phyloP scores from a whole-genome alignment of 2,888 invertebrate species.

The Deilephila porcellus region DNA sequence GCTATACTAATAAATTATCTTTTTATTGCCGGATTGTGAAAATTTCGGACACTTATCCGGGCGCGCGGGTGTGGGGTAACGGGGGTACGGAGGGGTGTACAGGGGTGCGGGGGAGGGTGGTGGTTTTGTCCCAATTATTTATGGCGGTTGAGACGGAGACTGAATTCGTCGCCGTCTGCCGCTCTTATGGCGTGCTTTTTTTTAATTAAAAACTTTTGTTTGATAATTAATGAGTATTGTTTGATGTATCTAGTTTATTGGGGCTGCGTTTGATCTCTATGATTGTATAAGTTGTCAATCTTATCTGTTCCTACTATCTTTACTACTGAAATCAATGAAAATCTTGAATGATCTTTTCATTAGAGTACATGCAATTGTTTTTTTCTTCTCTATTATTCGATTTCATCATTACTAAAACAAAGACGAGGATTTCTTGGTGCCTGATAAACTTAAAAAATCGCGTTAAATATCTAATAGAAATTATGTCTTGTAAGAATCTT shows the following conservation, averaged over 20 bases:
- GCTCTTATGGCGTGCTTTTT: constrained; percentile 78
- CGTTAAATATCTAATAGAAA: background rate
- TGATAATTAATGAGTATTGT: constrained; percentile 23
- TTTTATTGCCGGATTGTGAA: constrained; percentile 85
- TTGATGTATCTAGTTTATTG: constrained; percentile 7
- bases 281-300: too few relatives aligned
- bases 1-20: constrained; percentile 85
- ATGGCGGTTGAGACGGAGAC: constrained; percentile 78
- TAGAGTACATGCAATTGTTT: too few relatives aligned
- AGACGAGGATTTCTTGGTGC: too few relatives aligned
- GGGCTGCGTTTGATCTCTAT: constrained; percentile 16
- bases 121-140: constrained; percentile 84
- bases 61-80: constrained; percentile 50
- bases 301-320: too few relatives aligned
- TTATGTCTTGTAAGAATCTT: constrained; percentile 1
- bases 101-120: constrained; percentile 47
- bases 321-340: background rate
- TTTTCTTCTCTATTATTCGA: too few relatives aligned
- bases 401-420: too few relatives aligned
- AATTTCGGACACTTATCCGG: constrained; percentile 85
- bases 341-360: too few relatives aligned
- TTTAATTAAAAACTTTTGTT: constrained; percentile 80
- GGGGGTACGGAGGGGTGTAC: constrained; percentile 33
- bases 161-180: constrained; percentile 60
- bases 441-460: too few relatives aligned